Percentiles rank a stretch among this genome's conserved stretches.
Conservation (phyloP, 2,888 invertebrate species). For the Timema cristinae region DNA sequence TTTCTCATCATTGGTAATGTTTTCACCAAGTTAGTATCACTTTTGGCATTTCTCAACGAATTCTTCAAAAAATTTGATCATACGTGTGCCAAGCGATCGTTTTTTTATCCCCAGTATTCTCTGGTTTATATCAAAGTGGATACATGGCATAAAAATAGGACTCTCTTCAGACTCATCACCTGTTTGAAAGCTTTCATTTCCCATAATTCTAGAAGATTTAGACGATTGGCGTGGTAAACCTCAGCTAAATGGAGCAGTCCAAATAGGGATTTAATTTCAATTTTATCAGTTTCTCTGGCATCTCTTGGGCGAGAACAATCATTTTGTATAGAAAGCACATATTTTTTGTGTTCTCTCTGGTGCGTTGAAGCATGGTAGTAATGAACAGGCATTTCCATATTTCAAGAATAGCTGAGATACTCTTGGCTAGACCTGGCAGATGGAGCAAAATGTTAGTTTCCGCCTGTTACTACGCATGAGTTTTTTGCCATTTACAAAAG, state of each 20-base stretch:
- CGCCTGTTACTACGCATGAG: not conserved
- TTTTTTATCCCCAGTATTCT: slow-evolving; percentile 26
- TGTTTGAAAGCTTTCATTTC: not conserved
- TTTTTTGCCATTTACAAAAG: not conserved
- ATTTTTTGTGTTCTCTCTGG: not conserved
- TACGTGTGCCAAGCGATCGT: slow-evolving; percentile 30
- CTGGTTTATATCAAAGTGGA: slow-evolving; percentile 34
- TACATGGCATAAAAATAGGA: slow-evolving; percentile 26
- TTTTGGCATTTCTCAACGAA: slow-evolving; percentile 32
- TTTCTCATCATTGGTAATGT: slow-evolving; percentile 18
- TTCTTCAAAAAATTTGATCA: slow-evolving; percentile 32
- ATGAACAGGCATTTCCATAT: not conserved
- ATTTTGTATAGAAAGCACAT: slow-evolving; percentile 6
- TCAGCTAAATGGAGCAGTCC: not conserved
- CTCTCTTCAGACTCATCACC: not conserved
- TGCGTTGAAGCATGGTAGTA: not conserved
- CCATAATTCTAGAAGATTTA: not conserved
- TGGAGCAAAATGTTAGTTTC: not conserved
- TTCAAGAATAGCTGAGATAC: not conserved
- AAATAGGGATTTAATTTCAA: not conserved
- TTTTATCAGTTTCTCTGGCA: not conserved
- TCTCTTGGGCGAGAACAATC: slow-evolving; percentile 7
- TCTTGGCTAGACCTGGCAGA: slow-evolving; percentile 8
- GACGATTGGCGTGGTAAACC: not conserved
- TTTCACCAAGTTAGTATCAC: slow-evolving; percentile 31